Conservation (phyloP, 2,113 vertebrate genomes). For the Vimba vimba region DNA sequence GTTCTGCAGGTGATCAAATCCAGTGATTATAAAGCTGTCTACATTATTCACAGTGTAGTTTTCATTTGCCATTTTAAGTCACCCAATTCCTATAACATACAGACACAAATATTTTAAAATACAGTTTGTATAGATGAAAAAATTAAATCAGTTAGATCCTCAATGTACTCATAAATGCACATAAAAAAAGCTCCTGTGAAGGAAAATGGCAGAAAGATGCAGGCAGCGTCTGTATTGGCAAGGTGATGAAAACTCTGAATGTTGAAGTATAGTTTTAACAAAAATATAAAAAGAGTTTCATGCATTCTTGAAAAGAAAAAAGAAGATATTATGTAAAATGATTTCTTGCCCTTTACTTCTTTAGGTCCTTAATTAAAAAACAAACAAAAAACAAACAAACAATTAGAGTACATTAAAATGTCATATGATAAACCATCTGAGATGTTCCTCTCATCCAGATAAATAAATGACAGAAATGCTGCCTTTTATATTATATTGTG, state of each 20-base stretch:
- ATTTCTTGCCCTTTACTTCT: background rate
- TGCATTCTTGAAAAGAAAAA: background rate
- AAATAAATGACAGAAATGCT: background rate
- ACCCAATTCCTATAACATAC: background rate
- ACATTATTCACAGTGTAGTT: conserved; percentile 15
- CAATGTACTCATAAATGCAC: background rate
- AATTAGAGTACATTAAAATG: background rate
- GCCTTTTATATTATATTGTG: background rate
- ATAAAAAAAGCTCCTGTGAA: conserved; percentile 8
- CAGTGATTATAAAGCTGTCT: conserved; percentile 48
- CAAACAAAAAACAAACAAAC: no score
- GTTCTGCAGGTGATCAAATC: conserved; percentile 46
- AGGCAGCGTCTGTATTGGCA: background rate
- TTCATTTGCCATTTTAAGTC: background rate
- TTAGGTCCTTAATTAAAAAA: background rate
- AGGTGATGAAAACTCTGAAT: background rate
- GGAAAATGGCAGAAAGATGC: conserved; percentile 31
- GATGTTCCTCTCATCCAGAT: background rate
- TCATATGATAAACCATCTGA: background rate
- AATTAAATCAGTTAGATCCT: background rate
- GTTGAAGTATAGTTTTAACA: conserved; percentile 1
- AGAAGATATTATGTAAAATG: background rate
- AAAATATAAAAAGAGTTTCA: conserved; percentile 28
- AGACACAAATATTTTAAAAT: background rate
- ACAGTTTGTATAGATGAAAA: background rate